Percentiles rank a stretch among this genome's conserved stretches.
These are phyloP conservation scores for Stigmatopora argus DNA, from an alignment of 2,113 vertebrate genomes.

Conservation along the genomic window DNA sequence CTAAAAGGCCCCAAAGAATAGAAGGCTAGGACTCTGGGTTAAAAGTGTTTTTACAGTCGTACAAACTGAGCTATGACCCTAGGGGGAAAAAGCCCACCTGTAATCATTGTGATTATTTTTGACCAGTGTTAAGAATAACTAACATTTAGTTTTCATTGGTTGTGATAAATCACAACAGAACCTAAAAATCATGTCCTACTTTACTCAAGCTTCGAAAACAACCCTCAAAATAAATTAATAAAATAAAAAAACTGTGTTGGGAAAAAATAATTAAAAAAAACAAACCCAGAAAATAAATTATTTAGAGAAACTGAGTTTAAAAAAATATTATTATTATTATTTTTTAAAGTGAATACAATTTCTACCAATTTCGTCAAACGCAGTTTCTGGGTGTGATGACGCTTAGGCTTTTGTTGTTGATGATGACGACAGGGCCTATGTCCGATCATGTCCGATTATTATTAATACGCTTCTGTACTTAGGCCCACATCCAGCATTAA, in stretches of 20 bases:
- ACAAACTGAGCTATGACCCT: background rate
- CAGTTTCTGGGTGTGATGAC: too few species aligned
- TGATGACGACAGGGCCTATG: too few species aligned
- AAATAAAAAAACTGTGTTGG: too few species aligned
- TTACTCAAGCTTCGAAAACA: conserved; percentile 25
- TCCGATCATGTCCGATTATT: too few species aligned
- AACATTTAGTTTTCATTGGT: background rate
- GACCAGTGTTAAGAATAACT: background rate
- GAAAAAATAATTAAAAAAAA: too few species aligned
- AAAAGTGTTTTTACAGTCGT: background rate
- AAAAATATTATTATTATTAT: too few species aligned
- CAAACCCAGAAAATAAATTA: too few species aligned
- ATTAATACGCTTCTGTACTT: background rate
- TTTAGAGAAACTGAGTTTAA: too few species aligned
- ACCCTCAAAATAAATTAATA: conserved; percentile 47
- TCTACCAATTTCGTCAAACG: too few species aligned
- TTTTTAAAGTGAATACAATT: too few species aligned
- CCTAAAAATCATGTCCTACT: conserved; percentile 63
- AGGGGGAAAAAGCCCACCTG: background rate
- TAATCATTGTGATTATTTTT: background rate
- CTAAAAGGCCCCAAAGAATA: conserved; percentile 9
- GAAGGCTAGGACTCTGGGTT: background rate
- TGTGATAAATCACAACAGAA: too few species aligned
- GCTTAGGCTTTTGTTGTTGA: too few species aligned
- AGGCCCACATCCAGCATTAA: conserved; percentile 2